phyloP scores from a whole-genome alignment of 2,888 invertebrate genomes.

The Podabrus alpinus region DNA sequence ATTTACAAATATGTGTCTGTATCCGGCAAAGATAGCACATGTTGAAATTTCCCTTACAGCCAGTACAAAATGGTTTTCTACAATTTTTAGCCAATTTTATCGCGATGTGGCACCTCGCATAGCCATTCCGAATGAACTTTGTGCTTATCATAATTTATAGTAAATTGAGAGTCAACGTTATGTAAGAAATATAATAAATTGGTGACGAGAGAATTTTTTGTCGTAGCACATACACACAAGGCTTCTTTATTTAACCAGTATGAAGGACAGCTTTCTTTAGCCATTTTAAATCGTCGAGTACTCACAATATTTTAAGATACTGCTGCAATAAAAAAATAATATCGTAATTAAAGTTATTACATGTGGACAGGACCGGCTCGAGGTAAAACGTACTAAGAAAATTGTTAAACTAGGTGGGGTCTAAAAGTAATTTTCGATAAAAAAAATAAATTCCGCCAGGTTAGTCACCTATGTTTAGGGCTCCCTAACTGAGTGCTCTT shows the following conservation, averaged over 20 bases:
- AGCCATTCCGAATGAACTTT: not conserved
- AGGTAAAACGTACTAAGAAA: no score
- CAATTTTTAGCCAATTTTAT: not conserved
- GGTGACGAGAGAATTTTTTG: not conserved
- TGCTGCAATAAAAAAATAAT: not conserved
- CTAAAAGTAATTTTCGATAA: no score
- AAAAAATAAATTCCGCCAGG: no score
- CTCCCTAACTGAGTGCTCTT: no score
- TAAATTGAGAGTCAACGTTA: not conserved
- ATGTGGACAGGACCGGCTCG: not conserved
- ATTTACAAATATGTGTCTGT: conserved; percentile 41
- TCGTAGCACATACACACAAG: not conserved
- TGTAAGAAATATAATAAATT: not conserved
- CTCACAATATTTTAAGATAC: not conserved
- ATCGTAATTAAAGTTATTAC: not conserved
- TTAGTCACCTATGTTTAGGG: no score
- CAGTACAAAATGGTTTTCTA: not conserved
- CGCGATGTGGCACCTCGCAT: not conserved
- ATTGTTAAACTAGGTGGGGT: no score
- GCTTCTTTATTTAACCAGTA: not conserved
- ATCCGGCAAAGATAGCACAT: conserved; percentile 39
- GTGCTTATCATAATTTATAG: not conserved
- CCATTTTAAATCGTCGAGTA: not conserved
- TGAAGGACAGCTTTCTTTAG: not conserved
- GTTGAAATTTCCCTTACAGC: conserved; percentile 24